Conservation (phyloP, 2,113 vertebrate genomes). For the Mobula hypostoma region DNA sequence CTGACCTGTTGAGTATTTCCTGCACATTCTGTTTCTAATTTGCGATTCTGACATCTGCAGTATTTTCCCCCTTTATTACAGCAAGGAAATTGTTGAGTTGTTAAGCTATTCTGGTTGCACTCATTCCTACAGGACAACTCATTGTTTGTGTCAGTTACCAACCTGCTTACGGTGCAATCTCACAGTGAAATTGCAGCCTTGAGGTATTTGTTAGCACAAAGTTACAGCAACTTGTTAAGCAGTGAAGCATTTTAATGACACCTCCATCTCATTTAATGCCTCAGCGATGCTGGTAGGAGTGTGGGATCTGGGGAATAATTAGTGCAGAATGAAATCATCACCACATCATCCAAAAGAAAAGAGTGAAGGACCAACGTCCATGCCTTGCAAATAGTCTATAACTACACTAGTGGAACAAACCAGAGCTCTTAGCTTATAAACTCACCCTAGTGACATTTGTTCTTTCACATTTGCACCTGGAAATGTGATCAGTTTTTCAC, state of each 20-base stretch:
- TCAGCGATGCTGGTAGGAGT: background rate
- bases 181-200: background rate
- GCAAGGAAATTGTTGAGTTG: too few species aligned
- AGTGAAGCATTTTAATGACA: background rate
- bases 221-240: background rate
- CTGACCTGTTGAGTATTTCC: too few species aligned
- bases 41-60: too few species aligned
- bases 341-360: background rate
- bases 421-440: background rate
- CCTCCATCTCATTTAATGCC: background rate
- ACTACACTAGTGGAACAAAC: background rate
- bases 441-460: background rate
- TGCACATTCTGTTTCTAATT: too few species aligned
- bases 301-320: background rate
- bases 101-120: background rate
- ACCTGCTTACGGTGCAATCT: too few species aligned
- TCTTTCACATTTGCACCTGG: background rate
- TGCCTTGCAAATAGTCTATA: background rate
- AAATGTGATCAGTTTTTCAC: background rate
- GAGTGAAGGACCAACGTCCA: background rate
- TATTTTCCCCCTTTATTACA: too few species aligned
- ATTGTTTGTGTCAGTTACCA: background rate
- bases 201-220: background rate
- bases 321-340: background rate
- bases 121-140: background rate